phyloP scores from a whole-genome alignment of 35 echinoderm and acorn worm genomes.

The Apostichopus parvimensis region DNA sequence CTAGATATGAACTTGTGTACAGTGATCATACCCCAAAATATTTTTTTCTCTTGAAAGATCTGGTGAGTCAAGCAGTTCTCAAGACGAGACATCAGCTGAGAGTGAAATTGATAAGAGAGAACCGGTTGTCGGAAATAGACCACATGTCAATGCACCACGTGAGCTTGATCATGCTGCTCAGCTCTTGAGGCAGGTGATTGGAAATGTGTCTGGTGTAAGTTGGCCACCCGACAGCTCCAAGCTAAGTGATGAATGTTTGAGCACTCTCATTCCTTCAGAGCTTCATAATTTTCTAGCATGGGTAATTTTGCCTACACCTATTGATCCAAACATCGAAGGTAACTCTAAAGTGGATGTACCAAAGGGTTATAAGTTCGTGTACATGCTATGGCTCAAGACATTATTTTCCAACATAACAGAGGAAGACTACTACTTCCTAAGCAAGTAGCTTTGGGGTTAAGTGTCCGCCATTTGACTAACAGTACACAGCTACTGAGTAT shows the following conservation, averaged over 20 bases:
- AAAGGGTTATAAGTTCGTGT: no score
- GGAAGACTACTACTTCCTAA: no score
- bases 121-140: background rate
- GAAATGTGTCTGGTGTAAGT: background rate
- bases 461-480: constrained; percentile 42
- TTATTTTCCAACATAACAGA: no score
- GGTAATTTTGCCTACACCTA: no score
- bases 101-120: background rate
- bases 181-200: background rate
- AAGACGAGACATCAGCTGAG: background rate
- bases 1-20: no score
- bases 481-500: constrained; percentile 26
- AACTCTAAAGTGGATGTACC: no score
- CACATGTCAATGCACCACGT: background rate
- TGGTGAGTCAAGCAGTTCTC: background rate
- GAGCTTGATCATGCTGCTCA: background rate
- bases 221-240: background rate
- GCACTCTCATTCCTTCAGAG: constrained; percentile 13
- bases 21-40: no score
- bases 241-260: background rate
- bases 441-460: background rate
- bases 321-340: no score
- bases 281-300: no score
- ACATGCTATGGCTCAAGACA: no score
- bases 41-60: no score